phyloP scores from a whole-genome alignment of 1,140 invertebrate genomes.

The Periplaneta americana region DNA sequence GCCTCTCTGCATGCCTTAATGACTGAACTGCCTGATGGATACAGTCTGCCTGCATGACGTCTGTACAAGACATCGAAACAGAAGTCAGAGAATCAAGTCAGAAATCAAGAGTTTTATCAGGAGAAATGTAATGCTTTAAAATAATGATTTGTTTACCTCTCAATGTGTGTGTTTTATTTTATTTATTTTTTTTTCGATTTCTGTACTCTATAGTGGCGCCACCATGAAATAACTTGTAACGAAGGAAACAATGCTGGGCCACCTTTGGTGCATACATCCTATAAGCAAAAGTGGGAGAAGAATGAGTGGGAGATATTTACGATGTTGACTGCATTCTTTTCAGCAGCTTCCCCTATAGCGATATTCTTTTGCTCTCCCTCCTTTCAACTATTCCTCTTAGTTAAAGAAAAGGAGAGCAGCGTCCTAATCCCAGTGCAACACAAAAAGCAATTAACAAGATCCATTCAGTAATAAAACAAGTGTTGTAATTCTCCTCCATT shows the following conservation, averaged over 20 bases:
- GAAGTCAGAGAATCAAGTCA: too few relatives aligned
- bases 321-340: conserved; percentile 1
- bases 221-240: too few relatives aligned
- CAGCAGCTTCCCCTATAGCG: neutral
- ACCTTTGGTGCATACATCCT: neutral
- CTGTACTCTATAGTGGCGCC: too few relatives aligned
- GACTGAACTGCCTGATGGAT: too few relatives aligned
- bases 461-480: conserved; percentile 5
- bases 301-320: conserved; percentile 3
- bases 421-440: conserved; percentile 6
- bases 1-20: too few relatives aligned
- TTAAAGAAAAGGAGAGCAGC: neutral
- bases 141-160: too few relatives aligned
- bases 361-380: neutral
- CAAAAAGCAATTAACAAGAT: conserved; percentile 6
- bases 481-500: neutral
- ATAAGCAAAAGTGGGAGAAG: neutral
- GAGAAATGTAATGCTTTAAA: too few relatives aligned
- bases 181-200: too few relatives aligned
- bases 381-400: neutral
- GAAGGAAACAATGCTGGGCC: neutral
- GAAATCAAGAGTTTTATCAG: too few relatives aligned
- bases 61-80: too few relatives aligned
- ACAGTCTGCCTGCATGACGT: too few relatives aligned
- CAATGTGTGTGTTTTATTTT: too few relatives aligned